phyloP scores from a whole-genome alignment of 2,113 vertebrate genomes.

The Protobothrops flavoviridis region DNA sequence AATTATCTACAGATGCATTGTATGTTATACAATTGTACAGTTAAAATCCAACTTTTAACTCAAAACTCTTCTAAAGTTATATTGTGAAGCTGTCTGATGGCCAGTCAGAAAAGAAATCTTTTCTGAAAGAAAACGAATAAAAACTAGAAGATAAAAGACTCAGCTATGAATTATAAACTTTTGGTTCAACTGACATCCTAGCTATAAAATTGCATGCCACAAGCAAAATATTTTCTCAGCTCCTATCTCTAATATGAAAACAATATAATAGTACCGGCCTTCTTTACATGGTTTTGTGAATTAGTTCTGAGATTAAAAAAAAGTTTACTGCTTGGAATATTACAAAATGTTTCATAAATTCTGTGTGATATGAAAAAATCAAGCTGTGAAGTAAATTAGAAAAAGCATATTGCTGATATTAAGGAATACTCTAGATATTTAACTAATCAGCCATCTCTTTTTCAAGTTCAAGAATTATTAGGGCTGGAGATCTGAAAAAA shows the following conservation, averaged over 20 bases:
- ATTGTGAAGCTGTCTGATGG: background rate
- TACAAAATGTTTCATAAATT: background rate
- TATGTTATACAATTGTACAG: background rate
- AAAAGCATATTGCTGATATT: background rate
- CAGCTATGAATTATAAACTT: background rate
- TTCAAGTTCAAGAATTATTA: background rate
- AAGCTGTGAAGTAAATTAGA: background rate
- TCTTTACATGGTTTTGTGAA: background rate
- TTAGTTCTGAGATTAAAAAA: background rate
- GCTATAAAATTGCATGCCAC: background rate
- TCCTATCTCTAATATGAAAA: background rate
- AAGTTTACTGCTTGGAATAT: background rate
- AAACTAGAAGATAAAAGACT: background rate
- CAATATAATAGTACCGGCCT: background rate
- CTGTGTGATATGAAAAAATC: background rate
- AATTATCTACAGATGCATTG: slow-evolving; percentile 20
- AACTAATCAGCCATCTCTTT: background rate
- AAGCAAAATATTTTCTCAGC: background rate
- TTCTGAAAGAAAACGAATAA: background rate
- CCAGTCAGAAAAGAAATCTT: slow-evolving; percentile 20
- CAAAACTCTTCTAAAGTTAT: background rate
- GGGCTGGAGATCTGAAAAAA: background rate
- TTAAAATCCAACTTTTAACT: background rate
- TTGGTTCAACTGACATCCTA: background rate
- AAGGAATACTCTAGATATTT: background rate